A percentile compares a stretch with the other conserved stretches of the same genome.
phyloP scores from a whole-genome alignment of 2,113 vertebrate species.

The Poeciliopsis prolifica region DNA sequence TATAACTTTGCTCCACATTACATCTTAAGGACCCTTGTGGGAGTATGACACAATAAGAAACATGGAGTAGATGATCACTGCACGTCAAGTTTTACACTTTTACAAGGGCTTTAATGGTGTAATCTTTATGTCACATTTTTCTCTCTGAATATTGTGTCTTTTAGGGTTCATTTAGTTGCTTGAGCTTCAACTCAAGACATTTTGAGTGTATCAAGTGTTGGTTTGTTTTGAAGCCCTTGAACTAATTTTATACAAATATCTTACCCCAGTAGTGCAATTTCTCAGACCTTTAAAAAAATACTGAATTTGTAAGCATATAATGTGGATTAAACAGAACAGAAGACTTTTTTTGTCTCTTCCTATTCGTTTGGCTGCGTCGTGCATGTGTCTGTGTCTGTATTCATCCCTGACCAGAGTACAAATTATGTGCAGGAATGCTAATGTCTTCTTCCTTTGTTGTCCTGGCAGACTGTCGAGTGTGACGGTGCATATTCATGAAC shows the following conservation, averaged over 20 bases:
- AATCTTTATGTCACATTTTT: not conserved
- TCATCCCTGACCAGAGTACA: conserved; percentile 39
- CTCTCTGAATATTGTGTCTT: not conserved
- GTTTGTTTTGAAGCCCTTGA: not conserved
- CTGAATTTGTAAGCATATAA: not conserved
- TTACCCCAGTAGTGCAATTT: too few species aligned
- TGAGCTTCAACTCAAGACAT: not conserved
- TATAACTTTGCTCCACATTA: not conserved
- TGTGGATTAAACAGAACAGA: not conserved
- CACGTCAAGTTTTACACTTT: not conserved
- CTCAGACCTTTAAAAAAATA: not conserved
- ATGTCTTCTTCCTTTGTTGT: conserved; percentile 71
- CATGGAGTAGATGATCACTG: not conserved
- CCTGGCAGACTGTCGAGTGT: conserved; percentile 63
- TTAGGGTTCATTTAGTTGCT: not conserved
- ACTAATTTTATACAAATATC: not conserved
- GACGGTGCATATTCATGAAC: conserved; percentile 75
- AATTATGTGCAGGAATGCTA: conserved; percentile 73
- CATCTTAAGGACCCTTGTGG: not conserved
- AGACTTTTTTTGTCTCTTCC: not conserved
- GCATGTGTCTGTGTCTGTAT: conserved; percentile 13
- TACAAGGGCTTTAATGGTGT: not conserved
- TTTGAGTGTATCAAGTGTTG: not conserved
- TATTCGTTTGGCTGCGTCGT: not conserved
- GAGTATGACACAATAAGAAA: not conserved